A percentile compares a stretch with the other conserved stretches of the same genome.
phyloP scores from a whole-genome alignment of 2,888 invertebrate species.

The Ichneumon xanthorius region DNA sequence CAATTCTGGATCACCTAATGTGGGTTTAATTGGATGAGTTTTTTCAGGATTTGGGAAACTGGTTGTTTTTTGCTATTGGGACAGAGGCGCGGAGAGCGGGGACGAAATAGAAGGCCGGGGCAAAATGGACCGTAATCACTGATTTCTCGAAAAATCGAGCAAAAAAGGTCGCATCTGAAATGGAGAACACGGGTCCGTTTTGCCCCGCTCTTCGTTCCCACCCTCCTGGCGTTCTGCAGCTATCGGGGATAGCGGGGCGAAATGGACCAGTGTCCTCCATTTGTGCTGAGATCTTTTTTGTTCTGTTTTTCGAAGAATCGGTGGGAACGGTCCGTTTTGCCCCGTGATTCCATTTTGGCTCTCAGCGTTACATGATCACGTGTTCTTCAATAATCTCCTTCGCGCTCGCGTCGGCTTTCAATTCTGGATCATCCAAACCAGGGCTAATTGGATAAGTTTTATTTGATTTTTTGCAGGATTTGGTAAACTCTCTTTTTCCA shows the following conservation, averaged over 20 bases:
- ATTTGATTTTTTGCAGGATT: not conserved
- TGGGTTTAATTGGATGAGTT: not conserved
- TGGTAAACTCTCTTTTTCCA: not conserved
- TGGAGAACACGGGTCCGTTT: too few species aligned
- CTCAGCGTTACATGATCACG: not conserved
- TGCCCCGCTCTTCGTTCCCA: not conserved
- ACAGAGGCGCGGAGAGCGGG: too few species aligned
- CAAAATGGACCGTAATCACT: too few species aligned
- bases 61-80: not conserved
- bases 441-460: not conserved
- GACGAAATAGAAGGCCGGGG: too few species aligned
- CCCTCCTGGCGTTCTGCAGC: not conserved
- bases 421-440: not conserved
- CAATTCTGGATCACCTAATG: not conserved
- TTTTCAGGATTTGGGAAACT: not conserved
- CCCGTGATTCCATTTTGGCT: not conserved
- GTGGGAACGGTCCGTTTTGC: not conserved
- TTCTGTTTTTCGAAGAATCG: too few species aligned
- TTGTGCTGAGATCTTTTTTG: too few species aligned
- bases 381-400: not conserved
- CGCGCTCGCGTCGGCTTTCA: not conserved
- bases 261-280: too few species aligned
- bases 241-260: not conserved
- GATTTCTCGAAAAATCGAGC: too few species aligned
- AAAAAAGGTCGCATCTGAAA: too few species aligned